A percentile compares a stretch with the other conserved stretches of the same genome.
Evolutionary conservation across 2,797 vertebrate genomes (phyloP).

Genomic region (Epinephelus awoara): DNA sequence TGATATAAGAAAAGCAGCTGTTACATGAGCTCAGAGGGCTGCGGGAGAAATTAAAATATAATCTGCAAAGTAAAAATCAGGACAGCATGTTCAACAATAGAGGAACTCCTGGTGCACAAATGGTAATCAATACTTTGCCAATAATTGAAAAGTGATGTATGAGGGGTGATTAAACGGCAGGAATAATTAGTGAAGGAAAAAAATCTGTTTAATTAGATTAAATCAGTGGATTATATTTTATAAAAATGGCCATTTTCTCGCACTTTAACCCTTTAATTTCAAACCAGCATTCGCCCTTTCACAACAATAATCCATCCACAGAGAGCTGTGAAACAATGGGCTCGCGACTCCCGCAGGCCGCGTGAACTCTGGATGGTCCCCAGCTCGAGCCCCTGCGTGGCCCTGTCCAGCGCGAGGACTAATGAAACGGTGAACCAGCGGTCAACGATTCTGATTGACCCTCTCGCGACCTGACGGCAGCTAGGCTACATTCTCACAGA

Average conservation of each 20-base stretch:
- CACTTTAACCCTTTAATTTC: neutral
- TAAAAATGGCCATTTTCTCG: neutral
- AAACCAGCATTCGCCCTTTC: slow-evolving; percentile 24
- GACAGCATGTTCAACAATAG: no score
- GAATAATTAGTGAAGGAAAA: neutral
- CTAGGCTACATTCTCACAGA: slow-evolving; percentile 77
- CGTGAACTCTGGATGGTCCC: slow-evolving; percentile 89
- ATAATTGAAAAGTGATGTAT: slow-evolving; percentile 6
- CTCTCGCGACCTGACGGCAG: slow-evolving; percentile 78
- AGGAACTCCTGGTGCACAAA: no score
- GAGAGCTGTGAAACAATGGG: slow-evolving; percentile 64
- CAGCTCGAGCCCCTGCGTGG: slow-evolving; percentile 82
- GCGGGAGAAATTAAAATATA: no score
- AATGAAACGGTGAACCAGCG: slow-evolving; percentile 93
- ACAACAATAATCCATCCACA: slow-evolving; percentile 48
- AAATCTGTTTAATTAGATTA: neutral
- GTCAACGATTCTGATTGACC: slow-evolving; percentile 93
- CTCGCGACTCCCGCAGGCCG: slow-evolving; percentile 85
- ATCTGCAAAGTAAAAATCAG: no score
- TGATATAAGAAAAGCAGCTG: neutral
- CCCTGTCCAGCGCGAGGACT: slow-evolving; percentile 91
- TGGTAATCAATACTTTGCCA: slow-evolving; percentile 26
- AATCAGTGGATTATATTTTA: neutral
- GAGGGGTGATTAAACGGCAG: neutral
- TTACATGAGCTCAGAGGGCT: neutral